Evolutionary conservation across 1,140 invertebrate genomes (phyloP).

Genomic region (Ceratosolen solmsi): DNA sequence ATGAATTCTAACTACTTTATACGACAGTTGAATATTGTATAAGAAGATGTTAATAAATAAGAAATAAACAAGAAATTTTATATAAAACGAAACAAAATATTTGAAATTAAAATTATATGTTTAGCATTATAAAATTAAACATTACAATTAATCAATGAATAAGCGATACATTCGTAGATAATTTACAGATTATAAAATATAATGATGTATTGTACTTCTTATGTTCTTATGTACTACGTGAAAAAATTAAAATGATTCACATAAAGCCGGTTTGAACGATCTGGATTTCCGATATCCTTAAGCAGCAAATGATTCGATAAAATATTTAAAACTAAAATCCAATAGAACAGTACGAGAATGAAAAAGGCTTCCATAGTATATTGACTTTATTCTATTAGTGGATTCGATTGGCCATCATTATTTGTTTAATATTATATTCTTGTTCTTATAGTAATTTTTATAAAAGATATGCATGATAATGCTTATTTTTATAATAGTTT

Average conservation of each 20-base stretch:
- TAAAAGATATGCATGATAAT: neutral
- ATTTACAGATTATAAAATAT: neutral
- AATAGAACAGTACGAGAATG: neutral
- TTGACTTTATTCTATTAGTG: neutral
- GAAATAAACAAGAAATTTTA: no score
- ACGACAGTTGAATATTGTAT: no score
- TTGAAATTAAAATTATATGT: no score
- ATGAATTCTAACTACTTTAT: no score
- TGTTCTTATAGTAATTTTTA: neutral
- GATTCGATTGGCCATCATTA: neutral
- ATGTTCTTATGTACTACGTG: neutral
- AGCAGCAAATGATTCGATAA: neutral
- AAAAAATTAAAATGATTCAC: neutral
- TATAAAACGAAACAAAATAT: no score
- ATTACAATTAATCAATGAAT: neutral
- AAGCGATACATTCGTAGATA: neutral
- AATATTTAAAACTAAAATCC: neutral
- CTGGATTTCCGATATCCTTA: constrained; percentile 39
- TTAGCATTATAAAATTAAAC: no score
- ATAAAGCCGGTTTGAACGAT: constrained; percentile 30
- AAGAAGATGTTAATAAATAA: no score
- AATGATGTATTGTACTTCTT: neutral
- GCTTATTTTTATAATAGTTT: no score
- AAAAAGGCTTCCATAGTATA: neutral
- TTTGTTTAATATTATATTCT: neutral